These are phyloP conservation scores for Phaenicophaeus curvirostris DNA, from an alignment of 2,797 vertebrate genomes.

Conservation along the genomic window DNA sequence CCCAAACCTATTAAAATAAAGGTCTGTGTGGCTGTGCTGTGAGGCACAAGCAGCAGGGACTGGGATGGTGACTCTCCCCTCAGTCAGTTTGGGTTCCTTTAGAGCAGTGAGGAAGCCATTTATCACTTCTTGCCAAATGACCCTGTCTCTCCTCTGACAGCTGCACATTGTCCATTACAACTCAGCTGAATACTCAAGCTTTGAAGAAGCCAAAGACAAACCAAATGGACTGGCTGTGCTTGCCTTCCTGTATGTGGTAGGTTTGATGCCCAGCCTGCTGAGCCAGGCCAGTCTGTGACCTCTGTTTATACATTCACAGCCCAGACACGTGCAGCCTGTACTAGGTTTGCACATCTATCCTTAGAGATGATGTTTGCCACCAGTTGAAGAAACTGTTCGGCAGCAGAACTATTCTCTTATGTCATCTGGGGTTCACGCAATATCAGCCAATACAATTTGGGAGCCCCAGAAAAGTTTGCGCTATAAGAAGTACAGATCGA, in stretches of 20 bases:
- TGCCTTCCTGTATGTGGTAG: slow-evolving; percentile 87
- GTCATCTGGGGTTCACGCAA: background rate
- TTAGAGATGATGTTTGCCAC: background rate
- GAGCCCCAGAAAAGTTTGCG: background rate
- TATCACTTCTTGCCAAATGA: background rate
- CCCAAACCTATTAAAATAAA: background rate
- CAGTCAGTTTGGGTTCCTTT: background rate
- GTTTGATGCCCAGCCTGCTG: background rate
- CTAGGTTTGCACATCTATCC: background rate
- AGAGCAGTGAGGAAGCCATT: background rate
- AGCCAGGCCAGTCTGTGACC: background rate
- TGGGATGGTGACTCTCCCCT: background rate
- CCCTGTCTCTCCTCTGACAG: slow-evolving; percentile 71
- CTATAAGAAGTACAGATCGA: background rate
- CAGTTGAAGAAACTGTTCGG: background rate
- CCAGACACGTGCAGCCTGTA: background rate
- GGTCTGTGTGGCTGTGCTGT: background rate
- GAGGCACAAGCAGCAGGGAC: background rate
- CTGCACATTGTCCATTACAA: slow-evolving; percentile 94
- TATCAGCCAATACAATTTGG: background rate
- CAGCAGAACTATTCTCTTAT: background rate
- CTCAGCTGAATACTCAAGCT: slow-evolving; percentile 84
- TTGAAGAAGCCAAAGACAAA: slow-evolving; percentile 82
- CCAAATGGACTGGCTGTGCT: slow-evolving; percentile 88
- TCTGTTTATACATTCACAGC: accelerated